These are phyloP conservation scores for Crossaster papposus DNA, from an alignment of 53 echinoderm and acorn worm species.

Conservation along the genomic window DNA sequence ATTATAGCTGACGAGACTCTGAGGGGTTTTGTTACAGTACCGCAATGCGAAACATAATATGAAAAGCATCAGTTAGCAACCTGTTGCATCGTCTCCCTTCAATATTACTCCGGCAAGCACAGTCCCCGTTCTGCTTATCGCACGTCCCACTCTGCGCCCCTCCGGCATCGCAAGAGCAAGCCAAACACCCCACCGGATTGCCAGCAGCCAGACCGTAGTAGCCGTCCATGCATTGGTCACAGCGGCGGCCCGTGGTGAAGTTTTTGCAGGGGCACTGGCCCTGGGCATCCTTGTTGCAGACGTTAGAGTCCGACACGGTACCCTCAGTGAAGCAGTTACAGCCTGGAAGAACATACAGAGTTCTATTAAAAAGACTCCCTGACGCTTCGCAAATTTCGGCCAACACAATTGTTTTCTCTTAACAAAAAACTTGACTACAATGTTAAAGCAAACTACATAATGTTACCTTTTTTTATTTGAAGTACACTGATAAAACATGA, in stretches of 20 bases:
- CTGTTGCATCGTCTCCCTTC: slow-evolving; percentile 79
- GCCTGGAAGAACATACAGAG: slow-evolving; percentile 42
- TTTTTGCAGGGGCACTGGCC: slow-evolving; percentile 93
- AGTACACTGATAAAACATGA: too few relatives aligned
- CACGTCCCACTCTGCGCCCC: slow-evolving; percentile 71
- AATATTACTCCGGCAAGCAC: slow-evolving; percentile 70
- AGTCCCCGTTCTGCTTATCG: slow-evolving; percentile 64
- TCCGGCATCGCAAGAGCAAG: slow-evolving; percentile 84
- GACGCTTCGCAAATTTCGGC: too few relatives aligned
- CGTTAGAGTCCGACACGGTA: slow-evolving; percentile 64
- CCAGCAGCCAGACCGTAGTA: slow-evolving; percentile 74
- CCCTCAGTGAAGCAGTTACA: slow-evolving; percentile 82
- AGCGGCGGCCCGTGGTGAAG: slow-evolving; percentile 67
- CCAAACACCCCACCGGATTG: slow-evolving; percentile 72
- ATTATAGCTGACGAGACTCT: too few relatives aligned
- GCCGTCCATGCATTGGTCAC: slow-evolving; percentile 77
- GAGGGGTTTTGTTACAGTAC: too few relatives aligned
- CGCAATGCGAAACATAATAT: too few relatives aligned
- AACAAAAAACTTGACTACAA: too few relatives aligned
- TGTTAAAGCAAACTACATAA: too few relatives aligned
- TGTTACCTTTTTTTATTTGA: too few relatives aligned
- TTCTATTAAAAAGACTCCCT: too few relatives aligned
- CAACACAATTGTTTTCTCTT: too few relatives aligned
- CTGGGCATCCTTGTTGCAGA: slow-evolving; percentile 69
- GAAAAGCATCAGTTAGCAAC: slow-evolving; percentile 39